These are phyloP conservation scores for Camelus bactrianus DNA, from an alignment of 2,113 vertebrate genomes.

Conservation along the genomic window DNA sequence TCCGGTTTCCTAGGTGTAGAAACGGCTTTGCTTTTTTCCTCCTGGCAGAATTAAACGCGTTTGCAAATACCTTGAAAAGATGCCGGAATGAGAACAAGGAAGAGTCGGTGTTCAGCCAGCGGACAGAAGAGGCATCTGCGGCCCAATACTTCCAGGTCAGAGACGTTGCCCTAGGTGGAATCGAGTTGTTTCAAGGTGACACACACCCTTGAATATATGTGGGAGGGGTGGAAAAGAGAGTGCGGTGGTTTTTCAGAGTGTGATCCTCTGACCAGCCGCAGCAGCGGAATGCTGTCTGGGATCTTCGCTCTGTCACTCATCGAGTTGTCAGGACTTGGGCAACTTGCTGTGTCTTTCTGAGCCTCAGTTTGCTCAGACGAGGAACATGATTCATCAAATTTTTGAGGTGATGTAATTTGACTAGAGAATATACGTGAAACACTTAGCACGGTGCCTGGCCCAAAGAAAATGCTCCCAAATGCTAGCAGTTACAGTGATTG, in stretches of 20 bases:
- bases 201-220: neutral
- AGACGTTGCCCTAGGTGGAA: neutral
- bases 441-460: neutral
- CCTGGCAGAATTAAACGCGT: constrained; percentile 84
- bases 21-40: constrained; percentile 44
- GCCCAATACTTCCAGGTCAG: constrained; percentile 88
- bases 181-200: neutral
- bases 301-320: neutral
- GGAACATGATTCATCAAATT: neutral
- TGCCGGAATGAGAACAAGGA: constrained; percentile 67
- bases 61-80: constrained; percentile 82
- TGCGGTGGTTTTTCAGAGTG: neutral
- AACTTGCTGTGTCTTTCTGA: neutral
- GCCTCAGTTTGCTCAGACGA: neutral
- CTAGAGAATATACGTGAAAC: neutral
- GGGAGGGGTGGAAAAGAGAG: neutral
- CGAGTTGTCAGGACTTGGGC: neutral
- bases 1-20: neutral
- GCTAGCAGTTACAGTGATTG: neutral
- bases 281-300: neutral
- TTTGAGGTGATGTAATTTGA: neutral
- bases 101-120: constrained; percentile 77
- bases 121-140: constrained; percentile 81
- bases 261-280: neutral
- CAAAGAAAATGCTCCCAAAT: neutral